Conservation (phyloP, 2,113 vertebrate species). For the Caracal caracal region DNA sequence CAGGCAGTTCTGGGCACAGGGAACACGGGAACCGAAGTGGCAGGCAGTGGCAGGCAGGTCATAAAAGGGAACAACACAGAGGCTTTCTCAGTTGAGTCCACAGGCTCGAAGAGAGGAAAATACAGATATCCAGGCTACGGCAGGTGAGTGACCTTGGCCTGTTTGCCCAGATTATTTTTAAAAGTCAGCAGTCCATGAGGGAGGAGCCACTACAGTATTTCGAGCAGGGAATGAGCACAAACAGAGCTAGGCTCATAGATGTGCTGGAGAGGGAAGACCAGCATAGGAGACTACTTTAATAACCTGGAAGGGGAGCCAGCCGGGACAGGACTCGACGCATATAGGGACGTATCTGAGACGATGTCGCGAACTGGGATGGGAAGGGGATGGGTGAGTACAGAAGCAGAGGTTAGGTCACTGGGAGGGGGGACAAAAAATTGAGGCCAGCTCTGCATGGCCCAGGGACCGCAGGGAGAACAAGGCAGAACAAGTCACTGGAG, state of each 20-base stretch:
- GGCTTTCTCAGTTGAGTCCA: neutral
- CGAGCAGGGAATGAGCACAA: neutral
- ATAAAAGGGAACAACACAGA: neutral
- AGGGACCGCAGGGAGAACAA: neutral
- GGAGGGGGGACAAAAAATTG: neutral
- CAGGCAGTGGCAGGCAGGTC: neutral
- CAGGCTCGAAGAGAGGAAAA: neutral
- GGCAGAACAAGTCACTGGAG: neutral
- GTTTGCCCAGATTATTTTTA: neutral
- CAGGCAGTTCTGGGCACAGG: neutral
- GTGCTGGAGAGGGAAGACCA: neutral
- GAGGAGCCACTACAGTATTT: neutral
- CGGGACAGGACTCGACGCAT: neutral
- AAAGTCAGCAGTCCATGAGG: neutral
- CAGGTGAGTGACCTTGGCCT: neutral
- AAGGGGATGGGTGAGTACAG: neutral
- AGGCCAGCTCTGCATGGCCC: neutral
- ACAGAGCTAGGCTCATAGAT: neutral
- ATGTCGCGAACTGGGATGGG: neutral
- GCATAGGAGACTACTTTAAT: neutral
- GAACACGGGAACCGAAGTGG: too few species aligned
- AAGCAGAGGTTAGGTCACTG: neutral
- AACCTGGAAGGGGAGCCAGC: neutral
- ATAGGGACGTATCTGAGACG: neutral
- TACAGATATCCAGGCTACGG: neutral